phyloP scores from a whole-genome alignment of 2,888 invertebrate species.

The Crioceris asparagi region DNA sequence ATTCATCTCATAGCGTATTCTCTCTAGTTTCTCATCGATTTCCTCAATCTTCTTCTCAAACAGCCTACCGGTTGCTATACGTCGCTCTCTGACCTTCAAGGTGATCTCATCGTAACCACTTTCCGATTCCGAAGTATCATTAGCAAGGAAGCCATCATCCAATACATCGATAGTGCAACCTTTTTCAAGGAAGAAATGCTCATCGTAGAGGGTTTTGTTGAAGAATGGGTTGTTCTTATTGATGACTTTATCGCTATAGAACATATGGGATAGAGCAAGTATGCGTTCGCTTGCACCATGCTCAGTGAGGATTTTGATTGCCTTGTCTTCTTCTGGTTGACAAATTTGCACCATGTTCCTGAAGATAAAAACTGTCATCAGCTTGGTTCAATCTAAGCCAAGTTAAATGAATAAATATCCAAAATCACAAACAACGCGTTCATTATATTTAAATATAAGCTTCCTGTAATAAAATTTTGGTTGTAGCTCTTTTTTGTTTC shows the following conservation, averaged over 20 bases:
- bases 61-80: constrained; percentile 1
- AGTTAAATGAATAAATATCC: too few relatives aligned
- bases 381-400: neutral
- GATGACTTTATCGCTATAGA: constrained; percentile 27
- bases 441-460: too few relatives aligned
- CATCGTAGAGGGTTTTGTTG: constrained; percentile 25
- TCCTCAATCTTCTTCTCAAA: constrained; percentile 6
- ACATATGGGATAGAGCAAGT: constrained; percentile 16
- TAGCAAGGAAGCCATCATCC: too few relatives aligned
- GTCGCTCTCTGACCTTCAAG: neutral
- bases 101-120: constrained; percentile 8
- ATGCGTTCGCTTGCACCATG: constrained; percentile 20
- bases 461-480: too few relatives aligned
- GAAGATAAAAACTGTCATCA: neutral
- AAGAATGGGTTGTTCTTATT: constrained; percentile 31
- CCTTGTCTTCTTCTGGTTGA: constrained; percentile 14
- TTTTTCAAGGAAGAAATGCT: constrained; percentile 22
- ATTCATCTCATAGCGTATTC: neutral
- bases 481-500: too few relatives aligned
- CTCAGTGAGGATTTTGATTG: constrained; percentile 20
- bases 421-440: too few relatives aligned
- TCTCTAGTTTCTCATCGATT: constrained; percentile 2
- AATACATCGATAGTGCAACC: constrained; percentile 29
- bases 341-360: constrained; percentile 26
- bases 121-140: neutral